These are phyloP conservation scores for Ptychadena robeensis DNA, from an alignment of 2,797 vertebrate species.

Conservation along the genomic window DNA sequence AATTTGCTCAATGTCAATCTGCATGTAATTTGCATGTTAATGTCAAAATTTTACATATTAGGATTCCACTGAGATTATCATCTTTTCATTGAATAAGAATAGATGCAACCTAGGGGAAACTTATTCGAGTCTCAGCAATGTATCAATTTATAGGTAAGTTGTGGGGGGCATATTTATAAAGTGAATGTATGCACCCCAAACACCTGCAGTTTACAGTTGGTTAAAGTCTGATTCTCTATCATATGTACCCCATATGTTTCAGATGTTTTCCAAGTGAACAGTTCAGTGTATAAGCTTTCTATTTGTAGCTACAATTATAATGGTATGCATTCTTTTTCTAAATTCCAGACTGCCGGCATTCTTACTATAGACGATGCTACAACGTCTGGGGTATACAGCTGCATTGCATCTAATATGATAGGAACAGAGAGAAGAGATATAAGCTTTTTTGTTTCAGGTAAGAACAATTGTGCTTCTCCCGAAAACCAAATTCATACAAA, in stretches of 20 bases:
- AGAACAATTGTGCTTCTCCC: conserved; percentile 49
- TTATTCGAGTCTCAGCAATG: no score
- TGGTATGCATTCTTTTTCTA: conserved; percentile 39
- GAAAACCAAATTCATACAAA: no score
- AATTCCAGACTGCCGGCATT: conserved; percentile 86
- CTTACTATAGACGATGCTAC: conserved; percentile 85
- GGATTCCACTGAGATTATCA: no score
- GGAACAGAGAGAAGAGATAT: conserved; percentile 84
- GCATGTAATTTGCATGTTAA: no score
- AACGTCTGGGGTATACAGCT: conserved; percentile 90
- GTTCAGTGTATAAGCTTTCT: background rate
- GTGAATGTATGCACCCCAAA: background rate
- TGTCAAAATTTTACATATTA: no score
- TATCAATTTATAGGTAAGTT: no score
- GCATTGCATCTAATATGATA: conserved; percentile 86
- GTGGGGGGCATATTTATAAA: no score
- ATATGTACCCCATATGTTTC: background rate
- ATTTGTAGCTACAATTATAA: background rate
- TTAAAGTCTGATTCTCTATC: background rate
- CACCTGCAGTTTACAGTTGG: background rate
- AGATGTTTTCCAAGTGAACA: background rate
- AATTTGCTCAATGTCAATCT: no score
- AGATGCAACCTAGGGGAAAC: no score
- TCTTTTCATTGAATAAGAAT: no score
- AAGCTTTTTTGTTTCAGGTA: conserved; percentile 93